A percentile compares a stretch with the other conserved stretches of the same genome.
Evolutionary conservation across 2,113 vertebrate species (phyloP).

Genomic region (Tenebrosternarchus preto): DNA sequence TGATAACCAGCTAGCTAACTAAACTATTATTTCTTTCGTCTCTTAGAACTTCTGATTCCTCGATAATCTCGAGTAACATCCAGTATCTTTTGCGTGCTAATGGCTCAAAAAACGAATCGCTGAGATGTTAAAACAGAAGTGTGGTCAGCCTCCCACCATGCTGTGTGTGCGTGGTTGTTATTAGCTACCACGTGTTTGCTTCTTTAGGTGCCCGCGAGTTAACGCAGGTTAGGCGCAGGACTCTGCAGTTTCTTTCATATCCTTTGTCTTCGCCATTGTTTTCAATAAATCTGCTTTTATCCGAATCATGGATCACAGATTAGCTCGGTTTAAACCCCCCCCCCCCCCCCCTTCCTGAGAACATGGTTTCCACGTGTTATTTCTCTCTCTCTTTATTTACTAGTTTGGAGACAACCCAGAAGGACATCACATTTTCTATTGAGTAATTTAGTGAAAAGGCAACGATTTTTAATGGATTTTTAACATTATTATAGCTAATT

Average conservation of each 20-base stretch:
- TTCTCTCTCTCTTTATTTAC: neutral
- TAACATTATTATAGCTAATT: too few species aligned
- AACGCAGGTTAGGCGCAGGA: neutral
- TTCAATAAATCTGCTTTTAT: neutral
- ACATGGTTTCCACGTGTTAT: neutral
- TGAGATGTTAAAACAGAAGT: too few species aligned
- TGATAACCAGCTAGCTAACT: neutral
- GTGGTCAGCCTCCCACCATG: too few species aligned
- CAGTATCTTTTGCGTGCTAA: neutral
- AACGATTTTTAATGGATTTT: too few species aligned
- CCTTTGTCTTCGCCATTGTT: constrained; percentile 14
- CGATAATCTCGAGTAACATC: neutral
- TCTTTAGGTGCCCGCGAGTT: neutral
- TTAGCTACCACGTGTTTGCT: constrained; percentile 34
- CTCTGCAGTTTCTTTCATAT: constrained; percentile 5
- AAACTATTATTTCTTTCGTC: neutral
- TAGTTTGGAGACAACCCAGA: neutral
- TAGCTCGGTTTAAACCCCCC: neutral
- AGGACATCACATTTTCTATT: neutral
- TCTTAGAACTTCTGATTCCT: neutral
- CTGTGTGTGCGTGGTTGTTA: constrained; percentile 2
- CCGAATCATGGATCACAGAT: neutral
- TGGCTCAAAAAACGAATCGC: neutral
- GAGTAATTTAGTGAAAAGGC: neutral
- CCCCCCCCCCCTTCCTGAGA: neutral